Evolutionary conservation across 1,140 invertebrate genomes (phyloP).

Genomic region (Leptoteleia sp.): DNA sequence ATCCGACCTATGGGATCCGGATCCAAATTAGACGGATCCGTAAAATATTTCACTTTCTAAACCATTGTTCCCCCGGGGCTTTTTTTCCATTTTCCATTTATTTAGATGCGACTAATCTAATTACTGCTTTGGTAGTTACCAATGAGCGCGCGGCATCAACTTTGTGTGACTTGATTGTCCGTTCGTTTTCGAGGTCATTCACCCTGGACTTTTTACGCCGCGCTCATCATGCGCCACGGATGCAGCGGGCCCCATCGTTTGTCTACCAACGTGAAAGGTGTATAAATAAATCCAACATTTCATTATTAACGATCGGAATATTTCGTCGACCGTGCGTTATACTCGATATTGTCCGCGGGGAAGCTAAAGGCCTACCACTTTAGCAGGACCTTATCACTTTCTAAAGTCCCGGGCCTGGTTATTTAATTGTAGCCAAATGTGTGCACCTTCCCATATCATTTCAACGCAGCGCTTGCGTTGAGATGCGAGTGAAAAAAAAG

Average conservation of each 20-base stretch:
- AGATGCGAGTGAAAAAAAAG: too few relatives aligned
- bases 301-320: too few relatives aligned
- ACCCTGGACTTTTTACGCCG: neutral
- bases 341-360: too few relatives aligned
- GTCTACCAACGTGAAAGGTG: neutral
- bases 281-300: neutral
- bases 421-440: too few relatives aligned
- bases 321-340: too few relatives aligned
- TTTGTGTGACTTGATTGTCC: neutral
- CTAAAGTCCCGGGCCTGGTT: too few relatives aligned
- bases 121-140: slow-evolving; percentile 8
- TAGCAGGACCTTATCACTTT: too few relatives aligned
- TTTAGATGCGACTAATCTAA: slow-evolving; percentile 27
- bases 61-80: slow-evolving; percentile 16
- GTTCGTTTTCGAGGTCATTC: slow-evolving; percentile 8
- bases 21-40: slow-evolving; percentile 27
- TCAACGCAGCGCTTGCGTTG: too few relatives aligned
- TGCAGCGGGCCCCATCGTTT: too few relatives aligned
- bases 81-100: too few relatives aligned
- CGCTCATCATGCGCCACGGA: neutral
- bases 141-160: slow-evolving; percentile 2
- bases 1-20: slow-evolving; percentile 1
- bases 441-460: too few relatives aligned
- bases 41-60: slow-evolving; percentile 40
- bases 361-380: too few relatives aligned